Conservation (phyloP, 2,113 vertebrate genomes). For the Brachypodius melanocephalos region DNA sequence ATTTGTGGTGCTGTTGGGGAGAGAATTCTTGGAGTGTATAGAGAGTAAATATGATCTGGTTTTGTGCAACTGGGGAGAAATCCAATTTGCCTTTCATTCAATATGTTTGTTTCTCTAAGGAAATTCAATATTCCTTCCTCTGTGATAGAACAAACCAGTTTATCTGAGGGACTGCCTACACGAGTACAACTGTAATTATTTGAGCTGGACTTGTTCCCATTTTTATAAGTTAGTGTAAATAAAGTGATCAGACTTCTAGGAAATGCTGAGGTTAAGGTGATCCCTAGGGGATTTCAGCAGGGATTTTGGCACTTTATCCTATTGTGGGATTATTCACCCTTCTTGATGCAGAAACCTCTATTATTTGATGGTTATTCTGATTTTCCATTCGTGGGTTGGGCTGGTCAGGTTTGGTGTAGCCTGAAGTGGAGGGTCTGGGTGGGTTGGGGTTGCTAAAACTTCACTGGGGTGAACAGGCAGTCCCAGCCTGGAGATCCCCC, state of each 20-base stretch:
- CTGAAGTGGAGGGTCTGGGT: neutral
- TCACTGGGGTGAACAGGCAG: neutral
- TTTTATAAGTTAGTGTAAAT: conserved; percentile 30
- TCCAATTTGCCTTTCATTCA: conserved; percentile 65
- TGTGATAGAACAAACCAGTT: conserved; percentile 1
- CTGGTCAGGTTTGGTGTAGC: neutral
- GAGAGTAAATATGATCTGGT: conserved; percentile 46
- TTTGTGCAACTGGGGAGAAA: conserved; percentile 52
- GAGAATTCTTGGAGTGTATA: neutral
- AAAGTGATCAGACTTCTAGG: neutral
- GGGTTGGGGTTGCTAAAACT: neutral
- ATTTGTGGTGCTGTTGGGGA: conserved; percentile 24
- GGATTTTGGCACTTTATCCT: neutral
- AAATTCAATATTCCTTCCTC: conserved; percentile 65
- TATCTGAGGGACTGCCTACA: neutral
- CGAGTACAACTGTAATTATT: neutral
- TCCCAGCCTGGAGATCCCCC: neutral
- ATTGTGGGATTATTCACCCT: neutral
- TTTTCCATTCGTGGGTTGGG: neutral
- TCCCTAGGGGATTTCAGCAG: neutral
- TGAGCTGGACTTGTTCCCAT: neutral
- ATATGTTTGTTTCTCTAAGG: conserved; percentile 55
- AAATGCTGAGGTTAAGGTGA: neutral
- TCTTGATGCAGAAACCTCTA: neutral
- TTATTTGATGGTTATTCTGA: neutral